A percentile compares a stretch with the other conserved stretches of the same genome.
Evolutionary conservation across 1,140 invertebrate genomes (phyloP).

Genomic region (Drepana arcuata): DNA sequence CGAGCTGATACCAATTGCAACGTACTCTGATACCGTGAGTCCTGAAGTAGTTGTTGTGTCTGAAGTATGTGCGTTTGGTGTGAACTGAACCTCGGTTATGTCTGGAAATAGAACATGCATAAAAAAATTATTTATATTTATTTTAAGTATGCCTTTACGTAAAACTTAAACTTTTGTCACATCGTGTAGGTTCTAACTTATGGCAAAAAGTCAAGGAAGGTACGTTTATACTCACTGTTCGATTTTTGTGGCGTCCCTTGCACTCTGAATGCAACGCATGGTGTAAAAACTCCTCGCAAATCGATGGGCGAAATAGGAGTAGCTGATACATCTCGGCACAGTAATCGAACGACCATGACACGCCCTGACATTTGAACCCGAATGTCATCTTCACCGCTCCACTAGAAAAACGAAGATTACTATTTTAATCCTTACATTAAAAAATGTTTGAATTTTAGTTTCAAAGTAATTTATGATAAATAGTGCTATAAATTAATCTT

Average conservation of each 20-base stretch:
- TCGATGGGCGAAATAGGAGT: slow-evolving; percentile 59
- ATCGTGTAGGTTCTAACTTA: too few relatives aligned
- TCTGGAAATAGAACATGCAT: too few relatives aligned
- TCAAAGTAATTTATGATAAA: too few relatives aligned
- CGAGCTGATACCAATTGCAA: slow-evolving; percentile 86
- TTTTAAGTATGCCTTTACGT: too few relatives aligned
- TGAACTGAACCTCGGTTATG: slow-evolving; percentile 84
- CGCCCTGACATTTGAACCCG: slow-evolving; percentile 82
- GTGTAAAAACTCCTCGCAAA: slow-evolving; percentile 78
- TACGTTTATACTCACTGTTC: too few relatives aligned
- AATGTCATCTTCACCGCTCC: slow-evolving; percentile 84
- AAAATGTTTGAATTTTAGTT: too few relatives aligned
- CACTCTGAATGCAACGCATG: slow-evolving; percentile 87
- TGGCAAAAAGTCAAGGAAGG: too few relatives aligned
- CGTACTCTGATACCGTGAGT: slow-evolving; percentile 80
- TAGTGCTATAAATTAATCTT: too few relatives aligned
- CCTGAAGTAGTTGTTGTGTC: slow-evolving; percentile 58
- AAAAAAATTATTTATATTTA: slow-evolving; percentile 10
- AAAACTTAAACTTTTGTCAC: too few relatives aligned
- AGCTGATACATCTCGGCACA: slow-evolving; percentile 82
- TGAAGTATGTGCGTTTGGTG: slow-evolving; percentile 75
- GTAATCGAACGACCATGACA: slow-evolving; percentile 82
- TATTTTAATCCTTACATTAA: too few relatives aligned
- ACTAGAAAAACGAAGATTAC: slow-evolving; percentile 73
- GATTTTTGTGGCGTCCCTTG: slow-evolving; percentile 82